phyloP scores from a whole-genome alignment of 2,113 vertebrate genomes.

The Eurypyga helias region DNA sequence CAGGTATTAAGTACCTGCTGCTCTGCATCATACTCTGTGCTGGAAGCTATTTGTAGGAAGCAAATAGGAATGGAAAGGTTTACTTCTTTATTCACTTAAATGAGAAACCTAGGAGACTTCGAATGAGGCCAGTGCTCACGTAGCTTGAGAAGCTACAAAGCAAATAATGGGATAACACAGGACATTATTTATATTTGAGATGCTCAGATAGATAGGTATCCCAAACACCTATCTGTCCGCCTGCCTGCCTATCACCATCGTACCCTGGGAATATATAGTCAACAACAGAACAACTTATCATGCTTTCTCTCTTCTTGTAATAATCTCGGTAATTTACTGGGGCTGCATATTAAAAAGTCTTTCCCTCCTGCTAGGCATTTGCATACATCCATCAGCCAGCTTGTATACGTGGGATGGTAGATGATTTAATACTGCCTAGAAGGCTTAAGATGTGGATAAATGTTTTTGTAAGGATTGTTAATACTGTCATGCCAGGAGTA shows the following conservation, averaged over 20 bases:
- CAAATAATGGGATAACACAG: not conserved
- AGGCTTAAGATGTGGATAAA: conserved; percentile 46
- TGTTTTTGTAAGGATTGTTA: conserved; percentile 45
- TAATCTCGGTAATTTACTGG: conserved; percentile 49
- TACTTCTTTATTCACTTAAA: not conserved
- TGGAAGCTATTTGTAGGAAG: not conserved
- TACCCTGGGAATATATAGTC: not conserved
- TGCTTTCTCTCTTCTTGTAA: conserved; percentile 14
- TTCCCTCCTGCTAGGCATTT: not conserved
- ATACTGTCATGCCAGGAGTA: not conserved
- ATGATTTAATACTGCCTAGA: conserved; percentile 44
- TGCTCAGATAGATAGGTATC: not conserved
- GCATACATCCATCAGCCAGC: conserved; percentile 59
- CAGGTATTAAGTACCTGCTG: not conserved
- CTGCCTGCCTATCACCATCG: not conserved
- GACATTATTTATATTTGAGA: not conserved
- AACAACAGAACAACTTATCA: conserved; percentile 29
- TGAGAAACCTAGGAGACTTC: not conserved
- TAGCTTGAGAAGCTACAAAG: not conserved
- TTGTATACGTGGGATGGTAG: conserved; percentile 18
- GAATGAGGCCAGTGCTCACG: not conserved
- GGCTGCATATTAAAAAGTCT: conserved; percentile 38
- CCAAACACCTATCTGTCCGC: not conserved
- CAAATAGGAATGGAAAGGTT: not conserved
- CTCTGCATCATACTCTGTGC: rapidly evolving